Evolutionary conservation across 2,888 invertebrate genomes (phyloP).

Genomic region (Thereva unica): DNA sequence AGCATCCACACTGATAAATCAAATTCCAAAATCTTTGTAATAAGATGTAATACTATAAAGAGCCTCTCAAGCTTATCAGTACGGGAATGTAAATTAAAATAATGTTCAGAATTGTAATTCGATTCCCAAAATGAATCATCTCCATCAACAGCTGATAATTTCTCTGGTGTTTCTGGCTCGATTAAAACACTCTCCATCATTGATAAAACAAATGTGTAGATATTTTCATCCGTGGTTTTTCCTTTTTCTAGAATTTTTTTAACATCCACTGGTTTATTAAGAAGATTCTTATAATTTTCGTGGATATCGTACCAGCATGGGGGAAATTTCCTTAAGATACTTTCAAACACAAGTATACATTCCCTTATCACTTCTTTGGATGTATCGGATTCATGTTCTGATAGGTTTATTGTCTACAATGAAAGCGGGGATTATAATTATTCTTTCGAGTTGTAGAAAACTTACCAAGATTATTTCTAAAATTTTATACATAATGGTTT

Average conservation of each 20-base stretch:
- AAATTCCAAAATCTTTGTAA: conserved; percentile 62
- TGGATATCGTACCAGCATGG: conserved; percentile 55
- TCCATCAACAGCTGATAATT: conserved; percentile 29
- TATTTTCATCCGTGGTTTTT: conserved; percentile 42
- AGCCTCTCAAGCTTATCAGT: conserved; percentile 60
- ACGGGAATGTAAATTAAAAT: conserved; percentile 46
- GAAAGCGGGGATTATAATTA: neutral
- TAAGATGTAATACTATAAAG: conserved; percentile 60
- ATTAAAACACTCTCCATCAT: conserved; percentile 44
- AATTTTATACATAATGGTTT: conserved; percentile 49
- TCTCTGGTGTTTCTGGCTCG: neutral
- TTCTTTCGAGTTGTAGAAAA: neutral
- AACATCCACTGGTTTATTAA: conserved; percentile 45
- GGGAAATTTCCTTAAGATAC: conserved; percentile 52
- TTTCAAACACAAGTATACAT: conserved; percentile 48
- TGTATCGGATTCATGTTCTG: conserved; percentile 41
- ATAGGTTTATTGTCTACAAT: conserved; percentile 46
- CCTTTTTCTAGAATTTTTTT: conserved; percentile 42
- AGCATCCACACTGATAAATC: conserved; percentile 64
- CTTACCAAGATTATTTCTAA: conserved; percentile 52
- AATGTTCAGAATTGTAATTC: conserved; percentile 44
- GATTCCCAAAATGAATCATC: conserved; percentile 47
- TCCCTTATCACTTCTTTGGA: conserved; percentile 44
- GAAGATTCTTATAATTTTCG: conserved; percentile 48
- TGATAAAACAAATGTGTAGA: conserved; percentile 46